These are phyloP conservation scores for Bruchidius siliquastri DNA, from an alignment of 2,888 invertebrate species.

Conservation along the genomic window DNA sequence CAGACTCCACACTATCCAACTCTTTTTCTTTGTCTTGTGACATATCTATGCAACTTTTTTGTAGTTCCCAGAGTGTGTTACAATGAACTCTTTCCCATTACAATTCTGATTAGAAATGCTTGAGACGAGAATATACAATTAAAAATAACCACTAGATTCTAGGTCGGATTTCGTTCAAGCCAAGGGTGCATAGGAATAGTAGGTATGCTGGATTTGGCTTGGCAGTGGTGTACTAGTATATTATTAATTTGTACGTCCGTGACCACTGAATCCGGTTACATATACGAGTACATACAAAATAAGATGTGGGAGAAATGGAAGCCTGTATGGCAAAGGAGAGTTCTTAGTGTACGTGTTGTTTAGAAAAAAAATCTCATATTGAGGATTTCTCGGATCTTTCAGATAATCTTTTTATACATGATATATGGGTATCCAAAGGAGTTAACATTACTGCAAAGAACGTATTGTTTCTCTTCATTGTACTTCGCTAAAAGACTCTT, in stretches of 20 bases:
- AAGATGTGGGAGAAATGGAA: no score
- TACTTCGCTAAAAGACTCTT: no score
- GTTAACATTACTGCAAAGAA: no score
- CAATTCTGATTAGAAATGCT: slow-evolving; percentile 1
- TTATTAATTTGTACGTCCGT: not conserved
- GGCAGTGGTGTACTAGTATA: not conserved
- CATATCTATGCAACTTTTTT: slow-evolving; percentile 10
- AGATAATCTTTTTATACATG: no score
- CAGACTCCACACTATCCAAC: slow-evolving; percentile 15
- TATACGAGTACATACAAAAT: no score
- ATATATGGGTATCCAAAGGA: no score
- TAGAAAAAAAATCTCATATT: no score
- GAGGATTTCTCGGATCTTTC: no score
- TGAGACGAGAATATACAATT: slow-evolving; percentile 12
- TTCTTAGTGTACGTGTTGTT: no score
- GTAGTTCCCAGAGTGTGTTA: not conserved
- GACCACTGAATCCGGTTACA: not conserved
- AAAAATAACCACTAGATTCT: slow-evolving; percentile 11
- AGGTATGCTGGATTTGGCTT: not conserved
- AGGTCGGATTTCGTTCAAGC: not conserved
- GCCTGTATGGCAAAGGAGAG: no score
- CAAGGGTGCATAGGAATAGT: not conserved
- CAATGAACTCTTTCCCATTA: not conserved
- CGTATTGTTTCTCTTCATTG: no score
- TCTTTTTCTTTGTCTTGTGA: slow-evolving; percentile 14